These are phyloP conservation scores for Nothura maculosa DNA, from an alignment of 2,797 vertebrate species.

Conservation along the genomic window DNA sequence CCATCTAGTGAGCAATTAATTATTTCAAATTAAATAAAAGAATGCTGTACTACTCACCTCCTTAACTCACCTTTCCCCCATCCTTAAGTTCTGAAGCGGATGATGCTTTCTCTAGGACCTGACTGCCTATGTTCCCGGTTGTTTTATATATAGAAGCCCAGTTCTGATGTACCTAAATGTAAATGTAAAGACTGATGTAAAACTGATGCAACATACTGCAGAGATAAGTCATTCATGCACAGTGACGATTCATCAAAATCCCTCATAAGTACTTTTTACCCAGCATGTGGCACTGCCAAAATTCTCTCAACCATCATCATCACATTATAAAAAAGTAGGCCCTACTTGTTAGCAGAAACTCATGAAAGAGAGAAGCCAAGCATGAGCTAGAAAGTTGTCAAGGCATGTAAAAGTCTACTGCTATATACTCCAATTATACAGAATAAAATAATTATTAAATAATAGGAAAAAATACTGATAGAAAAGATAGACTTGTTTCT, in stretches of 20 bases:
- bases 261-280: not conserved
- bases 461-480: not conserved
- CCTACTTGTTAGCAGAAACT: not conserved
- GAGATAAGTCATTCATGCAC: not conserved
- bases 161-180: not conserved
- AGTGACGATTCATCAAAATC: not conserved
- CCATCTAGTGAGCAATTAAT: not conserved
- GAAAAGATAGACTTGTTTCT: not conserved
- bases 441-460: not conserved
- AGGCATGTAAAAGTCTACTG: accelerated
- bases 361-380: not conserved
- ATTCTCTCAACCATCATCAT: not conserved
- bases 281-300: not conserved
- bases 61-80: not conserved
- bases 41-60: constrained; percentile 1
- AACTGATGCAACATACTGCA: not conserved
- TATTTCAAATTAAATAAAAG: constrained; percentile 25
- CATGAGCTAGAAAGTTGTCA: not conserved
- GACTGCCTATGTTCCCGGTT: not conserved
- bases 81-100: not conserved
- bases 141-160: not conserved
- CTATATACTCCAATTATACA: not conserved
- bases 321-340: not conserved
- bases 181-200: not conserved
- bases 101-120: not conserved